phyloP scores from a whole-genome alignment of 2,888 invertebrate species.

The Tenthredo notha region DNA sequence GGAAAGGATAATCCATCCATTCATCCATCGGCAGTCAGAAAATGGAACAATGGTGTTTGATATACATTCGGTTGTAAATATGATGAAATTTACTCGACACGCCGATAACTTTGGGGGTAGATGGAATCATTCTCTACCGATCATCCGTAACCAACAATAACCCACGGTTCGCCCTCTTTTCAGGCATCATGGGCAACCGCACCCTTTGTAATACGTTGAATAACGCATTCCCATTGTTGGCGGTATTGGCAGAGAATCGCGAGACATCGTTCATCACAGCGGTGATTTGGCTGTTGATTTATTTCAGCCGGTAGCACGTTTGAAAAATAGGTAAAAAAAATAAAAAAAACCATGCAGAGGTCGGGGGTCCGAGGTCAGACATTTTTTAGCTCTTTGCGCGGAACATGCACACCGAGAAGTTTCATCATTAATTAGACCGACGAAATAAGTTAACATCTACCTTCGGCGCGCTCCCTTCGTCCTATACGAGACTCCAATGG shows the following conservation, averaged over 20 bases:
- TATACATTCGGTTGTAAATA: conserved; percentile 4
- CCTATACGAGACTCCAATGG: conserved; percentile 67
- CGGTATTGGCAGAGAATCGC: conserved; percentile 19
- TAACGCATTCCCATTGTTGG: conserved; percentile 19
- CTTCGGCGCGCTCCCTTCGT: conserved; percentile 65
- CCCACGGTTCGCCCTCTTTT: not conserved
- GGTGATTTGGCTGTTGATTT: not conserved
- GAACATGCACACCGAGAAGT: not conserved
- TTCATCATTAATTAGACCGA: not conserved
- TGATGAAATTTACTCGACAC: not conserved
- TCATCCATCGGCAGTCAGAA: not conserved
- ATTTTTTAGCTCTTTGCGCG: not conserved
- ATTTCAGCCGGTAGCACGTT: not conserved
- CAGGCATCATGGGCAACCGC: not conserved
- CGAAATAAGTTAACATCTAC: conserved; percentile 65
- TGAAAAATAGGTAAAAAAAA: not conserved
- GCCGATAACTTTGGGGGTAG: conserved; percentile 6
- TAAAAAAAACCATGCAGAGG: not conserved
- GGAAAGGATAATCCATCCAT: not conserved
- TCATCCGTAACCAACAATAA: conserved; percentile 23
- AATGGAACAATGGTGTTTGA: not conserved
- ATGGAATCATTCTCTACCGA: conserved; percentile 7
- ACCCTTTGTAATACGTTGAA: conserved; percentile 22
- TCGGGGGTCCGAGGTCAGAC: not conserved
- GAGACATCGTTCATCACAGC: conserved; percentile 17